A percentile compares a stretch with the other conserved stretches of the same genome.
These are phyloP conservation scores for Clamator glandarius DNA, from an alignment of 2,797 vertebrate species.

Conservation along the genomic window DNA sequence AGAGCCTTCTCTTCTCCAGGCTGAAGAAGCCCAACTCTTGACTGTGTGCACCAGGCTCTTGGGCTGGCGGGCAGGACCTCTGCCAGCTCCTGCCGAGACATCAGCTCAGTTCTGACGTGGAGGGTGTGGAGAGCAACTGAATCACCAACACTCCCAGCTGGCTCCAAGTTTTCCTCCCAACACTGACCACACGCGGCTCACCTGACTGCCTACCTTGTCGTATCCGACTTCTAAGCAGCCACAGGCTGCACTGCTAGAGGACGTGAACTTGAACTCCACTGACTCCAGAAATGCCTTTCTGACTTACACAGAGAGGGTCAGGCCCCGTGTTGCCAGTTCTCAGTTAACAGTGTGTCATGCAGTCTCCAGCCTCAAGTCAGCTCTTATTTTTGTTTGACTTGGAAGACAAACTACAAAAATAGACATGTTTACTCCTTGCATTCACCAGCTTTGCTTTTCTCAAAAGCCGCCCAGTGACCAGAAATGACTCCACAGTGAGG, in stretches of 20 bases:
- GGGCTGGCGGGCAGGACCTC: not conserved
- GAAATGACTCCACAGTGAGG: not conserved
- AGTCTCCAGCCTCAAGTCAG: constrained; percentile 17
- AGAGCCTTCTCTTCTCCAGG: no score
- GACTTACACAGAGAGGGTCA: not conserved
- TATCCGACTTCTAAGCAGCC: not conserved
- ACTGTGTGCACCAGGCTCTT: rapidly evolving
- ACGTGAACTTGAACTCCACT: not conserved
- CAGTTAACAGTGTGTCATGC: not conserved
- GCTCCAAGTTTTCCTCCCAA: not conserved
- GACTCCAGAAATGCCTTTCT: not conserved
- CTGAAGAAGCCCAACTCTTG: no score
- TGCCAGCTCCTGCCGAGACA: not conserved
- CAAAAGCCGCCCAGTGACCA: not conserved
- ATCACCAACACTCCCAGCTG: not conserved
- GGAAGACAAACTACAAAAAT: constrained; percentile 46
- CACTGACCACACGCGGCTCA: rapidly evolving
- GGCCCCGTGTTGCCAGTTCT: not conserved
- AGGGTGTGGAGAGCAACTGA: not conserved
- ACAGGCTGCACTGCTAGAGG: not conserved
- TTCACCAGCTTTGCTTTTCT: not conserved
- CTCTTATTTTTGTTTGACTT: constrained; percentile 55
- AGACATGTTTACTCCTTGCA: not conserved
- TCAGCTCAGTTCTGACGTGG: rapidly evolving
- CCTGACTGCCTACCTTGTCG: not conserved